Conservation (phyloP, 2,888 invertebrate genomes). For the Junonia oenone region DNA sequence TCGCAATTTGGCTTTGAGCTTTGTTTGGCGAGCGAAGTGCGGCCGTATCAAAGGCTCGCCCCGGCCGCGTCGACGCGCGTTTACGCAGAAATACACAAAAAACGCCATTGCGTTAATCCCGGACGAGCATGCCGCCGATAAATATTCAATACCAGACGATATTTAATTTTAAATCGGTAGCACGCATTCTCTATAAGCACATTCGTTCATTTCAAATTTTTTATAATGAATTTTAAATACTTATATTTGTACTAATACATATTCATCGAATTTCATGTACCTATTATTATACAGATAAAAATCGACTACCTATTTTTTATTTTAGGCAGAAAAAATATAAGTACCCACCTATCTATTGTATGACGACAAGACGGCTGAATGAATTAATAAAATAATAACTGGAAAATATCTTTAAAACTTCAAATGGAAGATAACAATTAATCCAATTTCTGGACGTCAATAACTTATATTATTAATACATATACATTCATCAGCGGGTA, state of each 20-base stretch:
- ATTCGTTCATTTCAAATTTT: conserved; percentile 3
- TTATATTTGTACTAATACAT: not conserved
- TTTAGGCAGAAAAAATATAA: not conserved
- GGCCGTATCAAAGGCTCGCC: conserved; percentile 41
- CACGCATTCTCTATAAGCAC: not conserved
- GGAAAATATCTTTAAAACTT: conserved; percentile 40
- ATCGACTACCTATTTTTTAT: not conserved
- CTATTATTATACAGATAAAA: not conserved
- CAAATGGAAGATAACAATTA: conserved; percentile 46
- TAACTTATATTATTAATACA: conserved; percentile 43
- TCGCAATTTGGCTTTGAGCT: conserved; percentile 52
- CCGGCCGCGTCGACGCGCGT: conserved; percentile 38
- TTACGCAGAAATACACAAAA: conserved; percentile 59
- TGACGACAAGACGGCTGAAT: not conserved
- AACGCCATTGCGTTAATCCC: conserved; percentile 44
- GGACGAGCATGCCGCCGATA: conserved; percentile 28
- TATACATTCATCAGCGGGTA: conserved; percentile 42
- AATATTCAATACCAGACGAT: conserved; percentile 24
- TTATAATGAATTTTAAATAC: not conserved
- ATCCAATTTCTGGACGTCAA: conserved; percentile 61
- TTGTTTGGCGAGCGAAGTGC: conserved; percentile 37
- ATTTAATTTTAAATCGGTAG: conserved; percentile 14
- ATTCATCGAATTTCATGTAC: not conserved
- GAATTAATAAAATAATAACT: conserved; percentile 1
- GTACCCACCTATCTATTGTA: not conserved